Base-by-base conservation (phyloP, 1,140 invertebrate genomes). In the Drosophila biarmipes region DNA sequence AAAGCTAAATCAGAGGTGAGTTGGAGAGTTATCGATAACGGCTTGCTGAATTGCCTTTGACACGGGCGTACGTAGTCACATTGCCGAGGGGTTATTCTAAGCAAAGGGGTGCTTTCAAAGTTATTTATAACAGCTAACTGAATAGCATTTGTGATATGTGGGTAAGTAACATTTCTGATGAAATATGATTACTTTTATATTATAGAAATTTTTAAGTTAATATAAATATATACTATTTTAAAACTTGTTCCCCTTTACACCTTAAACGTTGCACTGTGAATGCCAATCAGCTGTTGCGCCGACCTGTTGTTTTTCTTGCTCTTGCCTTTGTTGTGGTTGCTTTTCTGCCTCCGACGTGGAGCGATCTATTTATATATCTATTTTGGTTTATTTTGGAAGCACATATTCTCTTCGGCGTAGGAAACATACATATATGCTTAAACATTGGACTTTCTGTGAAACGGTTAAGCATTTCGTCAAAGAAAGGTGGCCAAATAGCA, bases 321-420 rank as follows among this genome's bases (percentile, higher is more conserved):
- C 37, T 73, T 54, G 49, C 49, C 74, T 37, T 55, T 73, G 67
- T 59, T 71, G 61, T 64, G 64, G 29, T 59, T 74, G 40, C 42
- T 67, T 61, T 58, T 45, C 49, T 64, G 43, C 40, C 31, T 63
- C 54, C 37, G 77, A 84, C 81, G 82, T 86, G 81, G 82, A 81
- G 55, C 34, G 56, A 74, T 87, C 82, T 86, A 86, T 86, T 68
- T 69, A 69, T 85, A 86, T 87, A 85, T 56, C 78, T 71, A 78
- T 71, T 86, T 78, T 51, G 55, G 59, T 75, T 74, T 85, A 86
- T 81, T 86, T 86, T 86, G 82, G 72, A 75, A 75, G 34, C 68
- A 72, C 64, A 63, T 56, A 75, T 64, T 87, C 27, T 75, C 42
- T 37, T 78, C 64, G 57, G 62, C 48, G 64, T 37, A 48, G 38